Evolutionary conservation across 2,797 vertebrate genomes (phyloP).

Genomic region (Melanotaenia parkinsoni): DNA sequence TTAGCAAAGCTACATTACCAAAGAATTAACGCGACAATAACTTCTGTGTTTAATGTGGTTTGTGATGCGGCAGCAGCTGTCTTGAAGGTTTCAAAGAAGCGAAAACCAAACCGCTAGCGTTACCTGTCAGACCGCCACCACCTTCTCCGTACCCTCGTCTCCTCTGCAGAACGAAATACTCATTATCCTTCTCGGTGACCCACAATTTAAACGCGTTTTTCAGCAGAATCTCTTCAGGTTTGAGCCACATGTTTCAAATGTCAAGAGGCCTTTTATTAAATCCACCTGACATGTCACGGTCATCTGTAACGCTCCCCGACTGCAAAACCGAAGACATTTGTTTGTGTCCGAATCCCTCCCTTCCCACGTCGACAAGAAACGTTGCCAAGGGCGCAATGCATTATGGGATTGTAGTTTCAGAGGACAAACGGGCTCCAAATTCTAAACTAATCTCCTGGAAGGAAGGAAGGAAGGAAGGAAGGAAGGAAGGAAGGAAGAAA

Average conservation of each 20-base stretch:
- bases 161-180: conserved; percentile 94
- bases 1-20: conserved; percentile 5
- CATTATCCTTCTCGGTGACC: conserved; percentile 93
- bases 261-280: conserved; percentile 49
- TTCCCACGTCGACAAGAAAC: conserved; percentile 87
- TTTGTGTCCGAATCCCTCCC: conserved; percentile 76
- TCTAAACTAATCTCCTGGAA: background rate
- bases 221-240: conserved; percentile 94
- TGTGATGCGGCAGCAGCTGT: background rate
- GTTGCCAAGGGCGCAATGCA: conserved; percentile 62
- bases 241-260: conserved; percentile 91
- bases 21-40: background rate
- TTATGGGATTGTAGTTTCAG: conserved; percentile 87
- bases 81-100: background rate
- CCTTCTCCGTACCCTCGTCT: conserved; percentile 92
- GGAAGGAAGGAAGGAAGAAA: background rate
- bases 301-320: conserved; percentile 54
- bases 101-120: conserved; percentile 26
- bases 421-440: background rate
- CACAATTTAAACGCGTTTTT: conserved; percentile 96
- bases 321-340: conserved; percentile 76
- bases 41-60: background rate
- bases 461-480: no score
- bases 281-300: conserved; percentile 70
- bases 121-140: conserved; percentile 93